Base-by-base conservation (phyloP, 2,888 invertebrate genomes). In the Anthoptus insignis region DNA sequence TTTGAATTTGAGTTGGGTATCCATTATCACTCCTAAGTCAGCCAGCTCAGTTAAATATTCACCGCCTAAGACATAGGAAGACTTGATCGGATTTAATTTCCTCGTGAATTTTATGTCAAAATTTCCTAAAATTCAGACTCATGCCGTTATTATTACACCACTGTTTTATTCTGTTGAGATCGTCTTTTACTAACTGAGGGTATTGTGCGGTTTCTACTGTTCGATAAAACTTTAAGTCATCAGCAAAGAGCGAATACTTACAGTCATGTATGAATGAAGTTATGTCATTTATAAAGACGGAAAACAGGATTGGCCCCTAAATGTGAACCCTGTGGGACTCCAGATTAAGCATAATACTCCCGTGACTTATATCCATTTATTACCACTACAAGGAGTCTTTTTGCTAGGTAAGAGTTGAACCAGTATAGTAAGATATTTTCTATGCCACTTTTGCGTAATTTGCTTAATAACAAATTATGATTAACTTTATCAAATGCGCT, bases 161-260 rank as follows among this genome's bases (percentile, higher is more conserved):
- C 6, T 7, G 2, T 0, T 8, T 14, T 11, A 70, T 50, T 6
- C 53, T 61, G 56, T 68, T 14, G 0, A 68, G 14, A 34, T 73
- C 68, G 0, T 34, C 21, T 13, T 71, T 68, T 11, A 73, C 32
- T 9, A n/a, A n/a, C n/a, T n/a, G n/a, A n/a, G n/a, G n/a, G n/a
- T n/a, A n/a, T n/a, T n/a, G n/a, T n/a, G n/a, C n/a, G n/a, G n/a
- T n/a, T n/a, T n/a, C n/a, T n/a, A n/a, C n/a, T n/a, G n/a, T n/a
- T n/a, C n/a, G n/a, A n/a, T n/a, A n/a, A n/a, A n/a, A n/a, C 47
- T 71, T 71, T 16, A 73, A 29, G 37, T 73, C 71, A 37, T 73
- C 72, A 1, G 73, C 72, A 50, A 69, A 72, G n/a, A n/a, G n/a
- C n/a, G n/a, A n/a, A n/a, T n/a, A n/a, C n/a, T n/a, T n/a, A n/a